Percentiles rank a stretch among this genome's conserved stretches.
Evolutionary conservation across 2,113 vertebrate species (phyloP).

Genomic region (Daboia siamensis): DNA sequence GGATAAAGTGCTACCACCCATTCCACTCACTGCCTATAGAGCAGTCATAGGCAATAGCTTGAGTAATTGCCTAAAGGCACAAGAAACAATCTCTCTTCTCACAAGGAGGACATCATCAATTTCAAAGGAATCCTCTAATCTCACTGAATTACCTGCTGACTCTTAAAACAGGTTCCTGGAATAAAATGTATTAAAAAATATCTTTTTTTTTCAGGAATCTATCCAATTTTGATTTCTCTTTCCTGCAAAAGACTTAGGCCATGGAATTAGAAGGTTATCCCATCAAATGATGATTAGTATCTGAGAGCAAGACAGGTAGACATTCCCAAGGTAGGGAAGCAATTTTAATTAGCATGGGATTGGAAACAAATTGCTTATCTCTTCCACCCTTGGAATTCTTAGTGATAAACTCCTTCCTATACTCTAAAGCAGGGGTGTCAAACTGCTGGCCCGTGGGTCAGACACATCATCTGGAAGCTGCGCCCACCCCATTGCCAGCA

Average conservation of each 20-base stretch:
- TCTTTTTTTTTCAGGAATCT: neutral
- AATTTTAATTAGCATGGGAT: neutral
- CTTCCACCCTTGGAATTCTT: neutral
- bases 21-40: neutral
- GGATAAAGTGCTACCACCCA: neutral
- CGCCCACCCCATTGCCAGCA: too few species aligned
- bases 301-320: neutral
- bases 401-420: neutral
- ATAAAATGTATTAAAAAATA: neutral
- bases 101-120: neutral
- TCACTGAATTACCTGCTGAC: neutral
- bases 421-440: neutral
- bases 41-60: neutral
- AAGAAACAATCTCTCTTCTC: neutral
- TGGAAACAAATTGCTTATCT: neutral
- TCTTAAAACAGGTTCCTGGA: neutral
- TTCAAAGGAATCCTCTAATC: neutral
- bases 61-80: neutral
- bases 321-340: neutral
- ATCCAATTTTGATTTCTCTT: neutral
- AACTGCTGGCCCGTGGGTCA: too few species aligned
- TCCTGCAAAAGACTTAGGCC: neutral
- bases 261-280: neutral
- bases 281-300: neutral
- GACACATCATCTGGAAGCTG: too few species aligned